These are phyloP conservation scores for Equus przewalskii DNA, from an alignment of 2,113 vertebrate species.

Conservation along the genomic window DNA sequence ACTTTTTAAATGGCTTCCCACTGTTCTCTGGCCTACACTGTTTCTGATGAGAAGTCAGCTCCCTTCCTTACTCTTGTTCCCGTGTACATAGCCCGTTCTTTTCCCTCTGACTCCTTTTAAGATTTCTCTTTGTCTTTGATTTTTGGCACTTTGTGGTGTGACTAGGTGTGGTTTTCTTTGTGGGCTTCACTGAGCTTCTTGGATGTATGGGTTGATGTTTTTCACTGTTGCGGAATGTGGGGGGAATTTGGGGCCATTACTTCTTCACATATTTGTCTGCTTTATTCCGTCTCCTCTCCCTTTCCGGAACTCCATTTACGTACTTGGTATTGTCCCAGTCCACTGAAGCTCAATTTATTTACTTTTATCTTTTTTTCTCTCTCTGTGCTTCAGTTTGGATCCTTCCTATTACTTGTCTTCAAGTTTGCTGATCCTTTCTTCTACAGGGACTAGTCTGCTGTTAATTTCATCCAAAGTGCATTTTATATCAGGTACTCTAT, in stretches of 20 bases:
- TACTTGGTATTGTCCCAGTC: background rate
- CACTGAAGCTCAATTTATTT: background rate
- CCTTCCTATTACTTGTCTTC: background rate
- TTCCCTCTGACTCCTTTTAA: background rate
- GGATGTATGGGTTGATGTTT: background rate
- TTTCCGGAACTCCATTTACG: background rate
- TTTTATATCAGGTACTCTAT: background rate
- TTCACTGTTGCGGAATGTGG: background rate
- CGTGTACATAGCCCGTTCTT: background rate
- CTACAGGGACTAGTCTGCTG: background rate
- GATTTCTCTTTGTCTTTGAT: background rate
- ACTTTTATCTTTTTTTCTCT: background rate
- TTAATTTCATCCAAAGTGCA: slow-evolving; percentile 18
- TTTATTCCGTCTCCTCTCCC: background rate
- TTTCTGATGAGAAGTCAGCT: background rate
- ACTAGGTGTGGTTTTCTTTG: background rate
- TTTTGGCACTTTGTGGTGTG: background rate
- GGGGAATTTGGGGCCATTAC: background rate
- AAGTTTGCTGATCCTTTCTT: background rate
- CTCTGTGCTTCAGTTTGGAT: background rate
- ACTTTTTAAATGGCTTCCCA: background rate
- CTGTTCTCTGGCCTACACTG: background rate
- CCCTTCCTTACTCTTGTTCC: background rate
- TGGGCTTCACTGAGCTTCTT: background rate
- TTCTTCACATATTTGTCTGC: background rate